phyloP scores from a whole-genome alignment of 2,113 vertebrate species.

The Caranx melampygus region DNA sequence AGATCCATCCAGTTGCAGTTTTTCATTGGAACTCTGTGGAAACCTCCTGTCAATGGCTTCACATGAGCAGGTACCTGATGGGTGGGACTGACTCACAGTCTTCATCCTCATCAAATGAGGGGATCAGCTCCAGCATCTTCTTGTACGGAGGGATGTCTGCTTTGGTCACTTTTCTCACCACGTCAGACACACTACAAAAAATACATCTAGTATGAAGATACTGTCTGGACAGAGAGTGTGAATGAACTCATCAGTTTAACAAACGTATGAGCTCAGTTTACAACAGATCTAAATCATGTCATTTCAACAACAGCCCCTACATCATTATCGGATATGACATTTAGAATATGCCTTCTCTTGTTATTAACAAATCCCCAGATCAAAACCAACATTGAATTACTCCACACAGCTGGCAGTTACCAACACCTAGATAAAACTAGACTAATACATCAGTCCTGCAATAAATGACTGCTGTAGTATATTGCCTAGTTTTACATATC shows the following conservation, averaged over 20 bases:
- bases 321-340: too few relatives aligned
- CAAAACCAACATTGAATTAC: background rate
- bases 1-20: background rate
- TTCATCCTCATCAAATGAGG: slow-evolving; percentile 83
- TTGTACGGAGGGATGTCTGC: slow-evolving; percentile 49
- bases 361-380: background rate
- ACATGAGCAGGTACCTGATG: slow-evolving; percentile 76
- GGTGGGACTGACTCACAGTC: slow-evolving; percentile 70
- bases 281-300: background rate
- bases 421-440: background rate
- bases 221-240: background rate
- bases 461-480: too few relatives aligned
- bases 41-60: slow-evolving; percentile 31
- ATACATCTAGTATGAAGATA: background rate
- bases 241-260: background rate
- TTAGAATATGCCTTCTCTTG: background rate
- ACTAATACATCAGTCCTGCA: too few relatives aligned
- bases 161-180: slow-evolving; percentile 71
- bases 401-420: background rate
- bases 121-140: slow-evolving; percentile 82
- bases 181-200: slow-evolving; percentile 82
- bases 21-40: background rate
- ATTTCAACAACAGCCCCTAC: too few relatives aligned
- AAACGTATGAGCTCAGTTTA: background rate
- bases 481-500: too few relatives aligned